Percentiles rank a stretch among this genome's conserved stretches.
These are phyloP conservation scores for Ectropis crepuscularia DNA, from an alignment of 2,888 invertebrate genomes.

Conservation along the genomic window DNA sequence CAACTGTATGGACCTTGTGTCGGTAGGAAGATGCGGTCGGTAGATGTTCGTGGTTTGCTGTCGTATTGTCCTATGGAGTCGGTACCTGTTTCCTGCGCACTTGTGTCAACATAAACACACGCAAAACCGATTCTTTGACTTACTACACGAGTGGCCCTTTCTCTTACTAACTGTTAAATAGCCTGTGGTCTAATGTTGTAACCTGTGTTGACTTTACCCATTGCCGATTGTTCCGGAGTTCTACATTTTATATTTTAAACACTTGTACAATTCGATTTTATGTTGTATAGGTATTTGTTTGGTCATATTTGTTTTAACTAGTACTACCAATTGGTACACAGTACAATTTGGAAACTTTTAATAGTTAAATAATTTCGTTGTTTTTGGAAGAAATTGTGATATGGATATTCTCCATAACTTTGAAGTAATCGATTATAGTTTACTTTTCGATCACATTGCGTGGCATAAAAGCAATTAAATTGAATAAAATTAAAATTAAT, in stretches of 20 bases:
- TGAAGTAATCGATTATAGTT: too few relatives aligned
- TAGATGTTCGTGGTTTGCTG: constrained; percentile 33
- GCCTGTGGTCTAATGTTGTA: constrained; percentile 30
- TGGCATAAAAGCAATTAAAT: not conserved
- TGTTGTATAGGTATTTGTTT: constrained; percentile 3
- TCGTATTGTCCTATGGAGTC: constrained; percentile 49
- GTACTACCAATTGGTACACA: not conserved
- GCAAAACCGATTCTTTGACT: constrained; percentile 44
- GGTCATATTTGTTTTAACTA: constrained; percentile 4
- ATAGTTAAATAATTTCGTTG: constrained; percentile 1
- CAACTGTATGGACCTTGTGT: constrained; percentile 18
- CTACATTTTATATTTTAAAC: constrained; percentile 22
- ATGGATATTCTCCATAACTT: not conserved
- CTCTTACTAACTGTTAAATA: constrained; percentile 13
- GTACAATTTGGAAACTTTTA: constrained; percentile 2
- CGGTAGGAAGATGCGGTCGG: constrained; percentile 30
- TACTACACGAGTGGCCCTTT: constrained; percentile 5
- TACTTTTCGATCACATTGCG: not conserved
- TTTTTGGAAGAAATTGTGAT: not conserved
- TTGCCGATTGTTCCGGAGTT: constrained; percentile 17
- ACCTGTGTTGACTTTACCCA: constrained; percentile 31
- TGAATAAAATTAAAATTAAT: constrained; percentile 25
- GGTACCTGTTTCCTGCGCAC: constrained; percentile 50
- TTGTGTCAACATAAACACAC: constrained; percentile 72
- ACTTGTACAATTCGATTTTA: constrained; percentile 38